Percentiles rank a stretch among this genome's conserved stretches.
These are phyloP conservation scores for Xenopus laevis DNA, from an alignment of 2,113 vertebrate genomes.

Conservation along the genomic window DNA sequence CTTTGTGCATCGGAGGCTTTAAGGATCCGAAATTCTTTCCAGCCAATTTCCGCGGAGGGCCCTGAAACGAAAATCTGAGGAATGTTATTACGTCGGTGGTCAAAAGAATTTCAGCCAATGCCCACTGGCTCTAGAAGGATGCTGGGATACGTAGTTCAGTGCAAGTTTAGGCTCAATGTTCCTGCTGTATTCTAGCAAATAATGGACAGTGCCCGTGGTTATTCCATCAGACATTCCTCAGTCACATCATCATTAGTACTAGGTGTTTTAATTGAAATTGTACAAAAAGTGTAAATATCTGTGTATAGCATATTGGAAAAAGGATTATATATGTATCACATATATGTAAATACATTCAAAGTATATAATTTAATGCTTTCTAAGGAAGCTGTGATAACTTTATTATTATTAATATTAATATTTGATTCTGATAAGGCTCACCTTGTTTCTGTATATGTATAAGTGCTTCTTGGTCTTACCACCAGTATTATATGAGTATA, in stretches of 20 bases:
- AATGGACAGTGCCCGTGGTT: slow-evolving; percentile 50
- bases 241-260: too few relatives aligned
- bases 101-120: neutral
- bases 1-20: slow-evolving; percentile 88
- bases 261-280: slow-evolving; percentile 62
- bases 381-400: slow-evolving; percentile 51
- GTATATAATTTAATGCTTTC: slow-evolving; percentile 58
- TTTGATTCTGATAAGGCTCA: slow-evolving; percentile 48
- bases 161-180: too few relatives aligned
- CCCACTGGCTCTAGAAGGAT: too few relatives aligned
- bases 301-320: slow-evolving; percentile 67
- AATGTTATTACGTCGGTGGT: neutral
- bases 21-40: slow-evolving; percentile 92
- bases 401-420: slow-evolving; percentile 46
- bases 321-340: slow-evolving; percentile 66
- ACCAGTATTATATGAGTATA: slow-evolving; percentile 39
- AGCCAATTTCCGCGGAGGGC: slow-evolving; percentile 85
- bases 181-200: neutral
- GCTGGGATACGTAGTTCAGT: too few relatives aligned
- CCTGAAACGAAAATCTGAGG: slow-evolving; percentile 96
- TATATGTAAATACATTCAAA: slow-evolving; percentile 71
- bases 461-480: slow-evolving; percentile 49
- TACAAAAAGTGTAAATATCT: slow-evolving; percentile 87
- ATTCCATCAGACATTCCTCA: slow-evolving; percentile 49
- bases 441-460: slow-evolving; percentile 48